Conservation (phyloP, 2,113 vertebrate species). For the Talpa occidentalis region DNA sequence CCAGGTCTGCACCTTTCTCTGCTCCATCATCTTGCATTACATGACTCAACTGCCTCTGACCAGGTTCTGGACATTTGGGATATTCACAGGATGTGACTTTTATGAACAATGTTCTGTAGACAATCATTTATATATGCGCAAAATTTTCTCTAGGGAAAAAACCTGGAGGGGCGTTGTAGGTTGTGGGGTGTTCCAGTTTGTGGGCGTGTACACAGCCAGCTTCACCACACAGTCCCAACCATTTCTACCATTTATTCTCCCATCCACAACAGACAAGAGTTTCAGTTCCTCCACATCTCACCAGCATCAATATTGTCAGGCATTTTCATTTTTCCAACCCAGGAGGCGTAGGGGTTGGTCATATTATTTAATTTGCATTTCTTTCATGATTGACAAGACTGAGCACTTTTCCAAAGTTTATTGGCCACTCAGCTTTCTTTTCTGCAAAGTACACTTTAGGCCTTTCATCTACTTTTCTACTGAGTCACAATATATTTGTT, state of each 20-base stretch:
- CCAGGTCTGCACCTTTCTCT: neutral
- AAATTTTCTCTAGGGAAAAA: neutral
- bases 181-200: too few species aligned
- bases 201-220: too few species aligned
- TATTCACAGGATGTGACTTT: neutral
- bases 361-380: neutral
- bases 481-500: neutral
- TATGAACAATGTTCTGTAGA: neutral
- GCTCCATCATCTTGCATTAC: neutral
- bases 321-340: neutral
- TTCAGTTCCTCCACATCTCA: neutral
- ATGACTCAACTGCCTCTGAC: accelerated
- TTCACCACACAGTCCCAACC: neutral
- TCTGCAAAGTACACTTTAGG: neutral
- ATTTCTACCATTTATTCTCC: neutral
- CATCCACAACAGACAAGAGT: accelerated
- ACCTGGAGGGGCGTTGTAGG: too few species aligned
- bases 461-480: neutral
- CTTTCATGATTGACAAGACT: neutral
- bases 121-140: accelerated
- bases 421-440: neutral
- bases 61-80: neutral
- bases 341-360: too few species aligned
- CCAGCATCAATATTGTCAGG: accelerated
- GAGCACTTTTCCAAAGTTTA: neutral